Evolutionary conservation across 2,797 vertebrate genomes (phyloP).

Genomic region (Mus spretus): DNA sequence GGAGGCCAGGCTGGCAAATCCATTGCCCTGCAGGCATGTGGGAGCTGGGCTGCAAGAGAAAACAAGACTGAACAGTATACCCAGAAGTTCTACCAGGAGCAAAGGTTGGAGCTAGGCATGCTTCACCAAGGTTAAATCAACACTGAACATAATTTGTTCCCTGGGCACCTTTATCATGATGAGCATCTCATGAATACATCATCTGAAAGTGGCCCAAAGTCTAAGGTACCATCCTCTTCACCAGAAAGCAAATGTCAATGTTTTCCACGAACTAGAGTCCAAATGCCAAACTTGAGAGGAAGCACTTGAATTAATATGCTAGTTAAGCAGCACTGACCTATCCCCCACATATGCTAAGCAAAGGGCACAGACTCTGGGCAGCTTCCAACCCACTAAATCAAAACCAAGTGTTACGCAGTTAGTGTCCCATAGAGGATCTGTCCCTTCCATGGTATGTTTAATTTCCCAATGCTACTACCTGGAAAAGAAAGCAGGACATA

Average conservation of each 20-base stretch:
- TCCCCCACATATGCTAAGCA: neutral
- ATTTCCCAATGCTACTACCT: neutral
- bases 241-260: conserved; percentile 35
- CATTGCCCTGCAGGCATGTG: conserved; percentile 50
- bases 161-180: neutral
- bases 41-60: conserved; percentile 16
- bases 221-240: neutral
- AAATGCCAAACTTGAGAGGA: conserved; percentile 16
- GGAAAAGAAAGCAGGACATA: neutral
- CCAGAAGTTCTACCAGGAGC: conserved; percentile 64
- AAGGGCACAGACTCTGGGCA: neutral
- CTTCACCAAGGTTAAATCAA: conserved; percentile 66
- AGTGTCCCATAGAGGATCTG: neutral
- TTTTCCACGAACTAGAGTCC: conserved; percentile 30
- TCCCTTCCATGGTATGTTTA: neutral
- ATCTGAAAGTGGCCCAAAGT: conserved; percentile 4
- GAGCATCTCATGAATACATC: neutral
- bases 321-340: conserved; percentile 26
- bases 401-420: neutral
- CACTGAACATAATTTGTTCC: conserved; percentile 16
- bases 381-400: conserved; percentile 30
- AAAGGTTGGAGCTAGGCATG: conserved; percentile 60
- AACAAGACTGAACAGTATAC: conserved; percentile 46
- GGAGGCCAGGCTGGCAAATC: neutral
- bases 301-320: conserved; percentile 49